These are phyloP conservation scores for Heliconius aoede DNA, from an alignment of 2,888 invertebrate species.

Conservation along the genomic window DNA sequence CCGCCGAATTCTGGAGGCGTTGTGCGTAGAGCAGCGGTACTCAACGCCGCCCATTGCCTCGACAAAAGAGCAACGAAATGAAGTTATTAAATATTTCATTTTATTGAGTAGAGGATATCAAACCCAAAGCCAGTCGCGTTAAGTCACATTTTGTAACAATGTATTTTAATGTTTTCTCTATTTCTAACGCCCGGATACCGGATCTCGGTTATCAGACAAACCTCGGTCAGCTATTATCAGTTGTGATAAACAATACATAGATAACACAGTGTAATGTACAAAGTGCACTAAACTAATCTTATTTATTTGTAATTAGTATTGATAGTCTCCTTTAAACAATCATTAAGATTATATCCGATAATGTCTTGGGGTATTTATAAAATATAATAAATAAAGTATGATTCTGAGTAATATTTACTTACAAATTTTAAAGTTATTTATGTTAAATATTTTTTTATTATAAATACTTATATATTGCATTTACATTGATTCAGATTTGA, in stretches of 20 bases:
- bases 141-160: no score
- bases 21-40: no score
- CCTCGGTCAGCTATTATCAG: conserved; percentile 62
- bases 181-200: conserved; percentile 51
- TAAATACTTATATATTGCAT: neutral
- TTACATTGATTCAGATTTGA: neutral
- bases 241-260: conserved; percentile 54
- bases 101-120: no score
- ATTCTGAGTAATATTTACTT: neutral
- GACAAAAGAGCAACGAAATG: no score
- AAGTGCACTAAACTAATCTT: conserved; percentile 48
- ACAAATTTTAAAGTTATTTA: neutral
- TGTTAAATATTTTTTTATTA: neutral
- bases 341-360: conserved; percentile 22
- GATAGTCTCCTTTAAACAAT: conserved; percentile 31
- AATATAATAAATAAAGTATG: no score
- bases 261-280: conserved; percentile 50
- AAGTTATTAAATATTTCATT: no score
- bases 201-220: conserved; percentile 54
- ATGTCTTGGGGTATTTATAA: neutral
- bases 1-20: no score
- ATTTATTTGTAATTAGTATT: conserved; percentile 43
- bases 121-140: no score
- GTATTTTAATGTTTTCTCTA: conserved; percentile 35
- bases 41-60: no score